Evolutionary conservation across 1,140 invertebrate genomes (phyloP).

Genomic region (Apocrypta bakeri): DNA sequence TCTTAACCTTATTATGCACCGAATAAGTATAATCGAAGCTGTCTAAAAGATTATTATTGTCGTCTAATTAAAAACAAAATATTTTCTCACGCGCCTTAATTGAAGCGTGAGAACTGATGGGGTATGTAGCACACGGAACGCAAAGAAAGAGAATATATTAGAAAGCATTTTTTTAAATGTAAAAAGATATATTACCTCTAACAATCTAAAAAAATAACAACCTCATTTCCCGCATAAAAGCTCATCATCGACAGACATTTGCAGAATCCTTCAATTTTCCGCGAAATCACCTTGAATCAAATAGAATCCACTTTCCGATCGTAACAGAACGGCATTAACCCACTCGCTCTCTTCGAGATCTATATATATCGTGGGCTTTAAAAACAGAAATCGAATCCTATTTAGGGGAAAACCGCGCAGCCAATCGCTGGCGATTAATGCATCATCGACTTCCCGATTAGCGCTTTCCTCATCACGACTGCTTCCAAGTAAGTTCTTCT

Average conservation of each 20-base stretch:
- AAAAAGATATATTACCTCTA: too few relatives aligned
- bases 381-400: constrained; percentile 36
- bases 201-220: too few relatives aligned
- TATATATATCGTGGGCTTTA: background rate
- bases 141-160: too few relatives aligned
- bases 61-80: too few relatives aligned
- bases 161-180: too few relatives aligned
- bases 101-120: too few relatives aligned
- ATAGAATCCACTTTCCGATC: constrained; percentile 20
- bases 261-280: background rate
- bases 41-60: too few relatives aligned
- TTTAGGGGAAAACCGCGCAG: constrained; percentile 40
- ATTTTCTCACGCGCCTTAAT: too few relatives aligned
- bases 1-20: too few relatives aligned
- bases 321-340: background rate
- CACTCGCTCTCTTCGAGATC: background rate
- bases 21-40: too few relatives aligned
- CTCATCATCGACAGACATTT: background rate
- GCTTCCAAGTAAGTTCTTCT: constrained; percentile 39
- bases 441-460: constrained; percentile 43
- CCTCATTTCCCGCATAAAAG: background rate
- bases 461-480: background rate
- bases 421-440: constrained; percentile 46
- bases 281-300: constrained; percentile 1
- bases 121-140: too few relatives aligned